Conservation (phyloP, 2,113 vertebrate genomes). For the Myotis brandtii region DNA sequence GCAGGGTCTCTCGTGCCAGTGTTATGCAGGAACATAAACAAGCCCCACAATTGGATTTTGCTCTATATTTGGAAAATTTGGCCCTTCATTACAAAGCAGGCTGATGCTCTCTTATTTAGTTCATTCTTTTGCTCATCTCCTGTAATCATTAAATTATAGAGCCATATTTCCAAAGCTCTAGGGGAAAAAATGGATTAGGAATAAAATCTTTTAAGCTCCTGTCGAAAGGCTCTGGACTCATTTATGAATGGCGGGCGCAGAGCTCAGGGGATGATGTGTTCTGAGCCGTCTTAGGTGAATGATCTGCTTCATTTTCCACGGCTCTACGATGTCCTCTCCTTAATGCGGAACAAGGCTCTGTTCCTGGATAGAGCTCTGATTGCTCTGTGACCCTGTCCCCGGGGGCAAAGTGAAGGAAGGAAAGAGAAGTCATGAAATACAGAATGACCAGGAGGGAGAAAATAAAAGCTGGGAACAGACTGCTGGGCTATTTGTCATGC, state of each 20-base stretch:
- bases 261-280: slow-evolving; percentile 63
- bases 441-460: slow-evolving; percentile 55
- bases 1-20: background rate
- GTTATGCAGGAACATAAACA: slow-evolving; percentile 57
- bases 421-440: slow-evolving; percentile 42
- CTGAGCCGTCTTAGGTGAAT: slow-evolving; percentile 61
- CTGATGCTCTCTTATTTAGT: slow-evolving; percentile 63
- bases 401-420: slow-evolving; percentile 11
- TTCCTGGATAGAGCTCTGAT: background rate
- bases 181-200: slow-evolving; percentile 73
- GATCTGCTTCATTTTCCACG: slow-evolving; percentile 47
- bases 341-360: slow-evolving; percentile 18
- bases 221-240: slow-evolving; percentile 51
- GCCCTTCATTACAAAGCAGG: slow-evolving; percentile 68
- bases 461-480: slow-evolving; percentile 59
- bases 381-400: background rate
- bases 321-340: slow-evolving; percentile 54
- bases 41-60: slow-evolving; percentile 76
- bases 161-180: slow-evolving; percentile 72
- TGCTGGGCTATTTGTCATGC: slow-evolving; percentile 38
- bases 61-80: slow-evolving; percentile 77
- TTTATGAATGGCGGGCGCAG: slow-evolving; percentile 41
- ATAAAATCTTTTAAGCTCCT: slow-evolving; percentile 68
- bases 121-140: slow-evolving; percentile 77
- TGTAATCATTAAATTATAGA: slow-evolving; percentile 80